Base-by-base conservation (phyloP, 2,888 invertebrate genomes). In the Amblyteles armatorius region DNA sequence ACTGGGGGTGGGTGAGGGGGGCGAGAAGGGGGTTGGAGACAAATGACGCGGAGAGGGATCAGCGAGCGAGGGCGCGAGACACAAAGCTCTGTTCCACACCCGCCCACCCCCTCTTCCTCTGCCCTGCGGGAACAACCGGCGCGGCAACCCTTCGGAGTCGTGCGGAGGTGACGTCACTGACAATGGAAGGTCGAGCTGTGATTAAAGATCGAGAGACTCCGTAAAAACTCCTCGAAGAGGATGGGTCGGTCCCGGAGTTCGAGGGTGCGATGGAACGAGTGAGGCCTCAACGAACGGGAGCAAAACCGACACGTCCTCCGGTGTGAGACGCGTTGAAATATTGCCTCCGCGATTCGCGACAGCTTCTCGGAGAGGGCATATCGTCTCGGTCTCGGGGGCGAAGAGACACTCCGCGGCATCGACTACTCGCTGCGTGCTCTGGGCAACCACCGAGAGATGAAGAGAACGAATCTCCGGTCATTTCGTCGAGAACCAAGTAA, bases 161-260 rank as follows among this genome's bases (percentile, higher is more conserved):
- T 67, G 71, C 91, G 88, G 91, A 93, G 93, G 93, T 93, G 93
- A 93, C 92, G 93, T 93, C 92, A 92, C 90, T 90, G 93, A 93
- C 93, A 93, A 93, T 93, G 91, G 92, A 92, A 93, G 93, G 93
- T 93, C 93, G 93, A 93, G 93, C 91, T 91, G 93, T 93, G 93
- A 93, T 93, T 93, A 93, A 93, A 93, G 93, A 93, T 93, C 93
- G 92, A 91, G 92, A 91, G 92, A 92, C 92, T 93, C 88, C 91
- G 92, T 91, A 92, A 93, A 93, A 93, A 92, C 91, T 92, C 89
- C 91, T 92, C 91, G 87, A 92, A 92, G 91, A 92, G 91, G 91
- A 78, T 55, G 82, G 83, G 77, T 33, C 40, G 16, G 26, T 7
- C 16, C 33, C 29, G 63, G 13, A n/a, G 33, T 50, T 73, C 79